Conservation (phyloP, 1,140 invertebrate genomes). For the Chionoecetes opilio region DNA sequence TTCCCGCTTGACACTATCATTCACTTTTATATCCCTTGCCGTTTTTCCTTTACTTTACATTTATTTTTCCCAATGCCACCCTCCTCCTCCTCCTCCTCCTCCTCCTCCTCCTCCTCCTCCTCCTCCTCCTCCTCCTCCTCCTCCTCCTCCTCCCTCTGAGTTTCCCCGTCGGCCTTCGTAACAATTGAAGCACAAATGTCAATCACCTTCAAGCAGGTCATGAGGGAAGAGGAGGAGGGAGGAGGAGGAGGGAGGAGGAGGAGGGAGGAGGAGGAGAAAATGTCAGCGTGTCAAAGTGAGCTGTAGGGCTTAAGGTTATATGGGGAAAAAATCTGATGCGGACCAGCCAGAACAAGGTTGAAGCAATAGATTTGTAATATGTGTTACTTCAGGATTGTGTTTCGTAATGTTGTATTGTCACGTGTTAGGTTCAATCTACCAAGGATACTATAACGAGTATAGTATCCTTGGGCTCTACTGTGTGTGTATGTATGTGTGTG, state of each 20-base stretch:
- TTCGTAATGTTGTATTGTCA: neutral
- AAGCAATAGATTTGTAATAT: neutral
- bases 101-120: too few relatives aligned
- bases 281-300: neutral
- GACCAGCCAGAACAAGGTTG: neutral
- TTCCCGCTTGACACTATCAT: too few relatives aligned
- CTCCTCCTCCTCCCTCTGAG: neutral
- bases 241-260: neutral
- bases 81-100: too few relatives aligned
- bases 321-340: too few relatives aligned
- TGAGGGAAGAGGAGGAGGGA: neutral
- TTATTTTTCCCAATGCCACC: too few relatives aligned
- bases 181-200: neutral
- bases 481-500: too few relatives aligned
- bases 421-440: neutral
- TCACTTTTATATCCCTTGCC: too few relatives aligned
- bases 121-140: too few relatives aligned
- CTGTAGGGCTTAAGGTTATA: too few relatives aligned
- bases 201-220: neutral
- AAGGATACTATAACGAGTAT: too few relatives aligned
- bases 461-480: too few relatives aligned
- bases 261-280: slow-evolving; percentile 1
- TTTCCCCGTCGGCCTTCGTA: neutral
- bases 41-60: too few relatives aligned
- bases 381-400: neutral